Evolutionary conservation across 2,113 vertebrate species (phyloP), one percentile per base, ranked within the genome.

Genomic region (Perccottus glenii): DNA sequence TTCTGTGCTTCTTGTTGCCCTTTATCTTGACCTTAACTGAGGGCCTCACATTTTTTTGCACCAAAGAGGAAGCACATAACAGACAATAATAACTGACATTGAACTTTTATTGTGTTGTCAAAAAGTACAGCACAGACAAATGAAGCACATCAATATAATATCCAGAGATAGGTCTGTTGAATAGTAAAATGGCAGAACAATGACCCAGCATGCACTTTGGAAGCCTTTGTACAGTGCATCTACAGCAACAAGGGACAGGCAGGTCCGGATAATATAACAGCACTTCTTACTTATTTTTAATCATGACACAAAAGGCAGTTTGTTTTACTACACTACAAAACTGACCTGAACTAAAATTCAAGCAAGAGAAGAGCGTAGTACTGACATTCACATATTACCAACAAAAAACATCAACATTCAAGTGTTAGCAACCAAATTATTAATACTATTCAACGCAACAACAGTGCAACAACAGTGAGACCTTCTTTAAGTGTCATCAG

Each of bases 41-140:
- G n/a, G n/a, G 19, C 19, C 19, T 27, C 19, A 27, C 19, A 27
- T 27, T 27, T n/a, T n/a, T n/a, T n/a, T n/a, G 44, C 4, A 46
- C 4, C 4, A 11, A 46, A 5, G 45, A 46, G 11, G 32, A 67
- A 42, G 2, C 56, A n/a, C n/a, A n/a, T n/a, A 66, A 32, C 0
- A 19, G 10, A 7, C 9, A 45, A n/a, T 12, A 1, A 0, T 60
- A 62, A 52, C 32, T 44, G 77, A 88, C 83, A 84, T 75, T 79
- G 58, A 69, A 12, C 69, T 83, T 85, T 89, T 85, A 87, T 89
- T 86, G 76, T 82, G 72, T 45, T 86, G 73, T 89, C 74, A 77
- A 88, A 91, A 87, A 84, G 73, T 82, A 89, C 84, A 86, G 66
- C 81, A 86, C 88, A 81, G 72, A 85, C 67, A 81, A 87, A 78